A percentile compares a stretch with the other conserved stretches of the same genome.
These are phyloP conservation scores for Lithosia quadra DNA, from an alignment of 2,888 invertebrate species.

Conservation along the genomic window DNA sequence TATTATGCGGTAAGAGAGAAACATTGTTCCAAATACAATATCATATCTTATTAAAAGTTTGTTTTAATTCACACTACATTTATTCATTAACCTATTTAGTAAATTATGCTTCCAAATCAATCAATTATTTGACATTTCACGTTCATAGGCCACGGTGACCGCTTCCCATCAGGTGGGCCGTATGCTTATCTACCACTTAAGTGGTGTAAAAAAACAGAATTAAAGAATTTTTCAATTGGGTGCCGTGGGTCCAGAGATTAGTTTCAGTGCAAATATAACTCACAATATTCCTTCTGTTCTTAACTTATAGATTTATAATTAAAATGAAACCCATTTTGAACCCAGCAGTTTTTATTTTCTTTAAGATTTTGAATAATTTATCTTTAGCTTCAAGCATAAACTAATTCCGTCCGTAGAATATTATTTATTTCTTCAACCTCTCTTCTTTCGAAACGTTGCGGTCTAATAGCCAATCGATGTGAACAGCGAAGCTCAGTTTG, in stretches of 20 bases:
- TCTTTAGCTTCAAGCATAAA: background rate
- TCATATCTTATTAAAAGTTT: conserved; percentile 67
- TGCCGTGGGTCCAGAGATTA: no score
- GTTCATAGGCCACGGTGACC: no score
- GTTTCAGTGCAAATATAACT: no score
- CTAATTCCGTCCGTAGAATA: background rate
- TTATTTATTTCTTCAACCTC: background rate
- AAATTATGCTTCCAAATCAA: no score
- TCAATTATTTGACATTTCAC: no score
- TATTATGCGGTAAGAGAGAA: conserved; percentile 74
- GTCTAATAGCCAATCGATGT: no score
- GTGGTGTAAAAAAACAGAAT: no score
- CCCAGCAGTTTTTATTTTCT: background rate
- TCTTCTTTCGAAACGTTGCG: background rate
- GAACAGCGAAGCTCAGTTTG: background rate
- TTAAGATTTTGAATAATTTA: background rate
- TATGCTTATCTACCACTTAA: no score
- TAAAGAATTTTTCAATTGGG: no score
- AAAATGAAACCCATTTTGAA: background rate
- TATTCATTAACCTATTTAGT: background rate
- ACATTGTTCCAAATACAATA: conserved; percentile 82
- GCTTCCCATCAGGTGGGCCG: no score
- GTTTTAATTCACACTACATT: conserved; percentile 14
- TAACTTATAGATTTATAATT: no score
- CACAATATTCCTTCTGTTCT: no score